Conservation (phyloP, 2,797 vertebrate species). For the Danio jaintianensis region DNA sequence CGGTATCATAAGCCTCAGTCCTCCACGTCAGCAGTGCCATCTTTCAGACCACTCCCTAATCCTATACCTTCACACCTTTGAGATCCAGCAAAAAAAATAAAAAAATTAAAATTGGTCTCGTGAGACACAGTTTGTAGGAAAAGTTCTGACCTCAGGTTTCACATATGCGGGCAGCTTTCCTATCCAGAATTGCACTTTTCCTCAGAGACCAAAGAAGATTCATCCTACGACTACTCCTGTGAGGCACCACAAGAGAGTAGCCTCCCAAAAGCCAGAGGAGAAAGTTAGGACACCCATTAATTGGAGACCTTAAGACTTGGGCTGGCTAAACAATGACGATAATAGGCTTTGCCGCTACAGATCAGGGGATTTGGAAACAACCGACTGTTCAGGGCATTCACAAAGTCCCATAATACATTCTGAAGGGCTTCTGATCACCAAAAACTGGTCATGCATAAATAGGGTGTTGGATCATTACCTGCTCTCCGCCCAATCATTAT, state of each 20-base stretch:
- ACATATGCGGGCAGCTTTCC: not conserved
- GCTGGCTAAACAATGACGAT: constrained; percentile 37
- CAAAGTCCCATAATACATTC: constrained; percentile 41
- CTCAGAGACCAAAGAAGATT: constrained; percentile 43
- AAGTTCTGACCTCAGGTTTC: constrained; percentile 16
- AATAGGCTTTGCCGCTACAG: constrained; percentile 46
- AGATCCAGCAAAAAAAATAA: constrained; percentile 19
- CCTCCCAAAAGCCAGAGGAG: constrained; percentile 42
- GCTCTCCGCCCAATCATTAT: constrained; percentile 44
- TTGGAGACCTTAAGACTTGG: constrained; percentile 43
- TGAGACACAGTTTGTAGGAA: constrained; percentile 46
- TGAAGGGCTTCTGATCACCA: constrained; percentile 40
- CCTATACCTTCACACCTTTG: constrained; percentile 28
- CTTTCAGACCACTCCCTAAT: not conserved
- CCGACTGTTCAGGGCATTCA: constrained; percentile 39
- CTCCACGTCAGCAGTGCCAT: constrained; percentile 5
- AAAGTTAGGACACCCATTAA: constrained; percentile 51
- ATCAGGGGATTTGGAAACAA: constrained; percentile 35
- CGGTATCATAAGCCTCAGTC: constrained; percentile 7
- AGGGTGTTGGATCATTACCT: constrained; percentile 30
- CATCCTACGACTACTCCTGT: constrained; percentile 25
- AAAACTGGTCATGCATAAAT: constrained; percentile 45
- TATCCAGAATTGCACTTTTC: constrained; percentile 40
- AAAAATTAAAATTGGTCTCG: constrained; percentile 18
- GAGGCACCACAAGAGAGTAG: constrained; percentile 12